phyloP scores from a whole-genome alignment of 2,797 vertebrate species.

The Lutjanus campechanus region DNA sequence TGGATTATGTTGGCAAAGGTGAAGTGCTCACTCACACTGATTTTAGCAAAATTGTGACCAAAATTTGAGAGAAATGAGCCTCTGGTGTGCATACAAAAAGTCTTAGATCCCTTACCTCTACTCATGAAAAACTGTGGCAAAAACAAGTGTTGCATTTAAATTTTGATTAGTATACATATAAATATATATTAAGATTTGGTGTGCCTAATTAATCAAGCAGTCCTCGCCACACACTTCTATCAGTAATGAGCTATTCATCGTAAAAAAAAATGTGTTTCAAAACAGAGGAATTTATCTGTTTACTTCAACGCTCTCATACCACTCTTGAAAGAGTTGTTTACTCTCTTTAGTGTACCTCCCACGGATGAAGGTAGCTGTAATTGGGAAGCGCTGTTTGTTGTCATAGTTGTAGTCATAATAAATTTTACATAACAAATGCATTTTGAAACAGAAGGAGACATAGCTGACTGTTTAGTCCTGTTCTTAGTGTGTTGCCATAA shows the following conservation, averaged over 20 bases:
- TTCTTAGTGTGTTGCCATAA: slow-evolving; percentile 60
- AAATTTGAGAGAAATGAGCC: too few relatives aligned
- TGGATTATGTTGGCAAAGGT: too few relatives aligned
- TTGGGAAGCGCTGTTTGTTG: slow-evolving; percentile 64
- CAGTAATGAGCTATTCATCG: slow-evolving; percentile 36
- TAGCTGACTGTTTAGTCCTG: slow-evolving; percentile 42
- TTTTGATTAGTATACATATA: not conserved
- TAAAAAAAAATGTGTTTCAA: slow-evolving; percentile 28
- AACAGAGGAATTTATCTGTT: slow-evolving; percentile 29
- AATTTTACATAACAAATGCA: slow-evolving; percentile 63
- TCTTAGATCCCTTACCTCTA: too few relatives aligned
- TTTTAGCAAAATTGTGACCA: too few relatives aligned
- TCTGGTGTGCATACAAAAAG: too few relatives aligned
- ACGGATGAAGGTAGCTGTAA: slow-evolving; percentile 62
- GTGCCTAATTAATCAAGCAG: slow-evolving; percentile 45
- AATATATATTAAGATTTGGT: slow-evolving; percentile 9
- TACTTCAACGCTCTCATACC: slow-evolving; percentile 29
- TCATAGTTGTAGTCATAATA: slow-evolving; percentile 56
- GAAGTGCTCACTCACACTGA: too few relatives aligned
- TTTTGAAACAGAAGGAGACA: slow-evolving; percentile 58
- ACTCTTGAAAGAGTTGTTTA: slow-evolving; percentile 54
- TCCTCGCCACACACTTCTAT: slow-evolving; percentile 1
- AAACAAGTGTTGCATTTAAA: too few relatives aligned
- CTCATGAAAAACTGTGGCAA: too few relatives aligned
- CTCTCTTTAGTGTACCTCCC: slow-evolving; percentile 44